These are phyloP conservation scores for Ictalurus punctatus DNA, from an alignment of 2,113 vertebrate genomes.

Conservation along the genomic window DNA sequence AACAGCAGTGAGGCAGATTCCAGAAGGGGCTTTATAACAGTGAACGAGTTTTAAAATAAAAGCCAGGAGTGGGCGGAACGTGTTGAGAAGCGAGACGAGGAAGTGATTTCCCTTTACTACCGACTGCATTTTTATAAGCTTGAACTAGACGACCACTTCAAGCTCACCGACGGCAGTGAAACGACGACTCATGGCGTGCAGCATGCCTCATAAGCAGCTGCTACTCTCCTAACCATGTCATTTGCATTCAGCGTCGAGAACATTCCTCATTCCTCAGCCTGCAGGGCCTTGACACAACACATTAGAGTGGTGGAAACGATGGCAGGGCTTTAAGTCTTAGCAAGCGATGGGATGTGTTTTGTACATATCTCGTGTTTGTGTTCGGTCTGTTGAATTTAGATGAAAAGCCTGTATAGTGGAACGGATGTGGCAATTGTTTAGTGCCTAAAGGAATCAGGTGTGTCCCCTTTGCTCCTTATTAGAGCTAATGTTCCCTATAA, in stretches of 20 bases:
- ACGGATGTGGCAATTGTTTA: not conserved
- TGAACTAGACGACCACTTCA: not conserved
- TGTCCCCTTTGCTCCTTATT: not conserved
- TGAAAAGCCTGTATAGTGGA: not conserved
- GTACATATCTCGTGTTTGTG: not conserved
- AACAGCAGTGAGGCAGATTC: not conserved
- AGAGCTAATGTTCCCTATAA: not conserved
- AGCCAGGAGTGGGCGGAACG: slow-evolving; percentile 24
- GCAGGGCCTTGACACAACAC: not conserved
- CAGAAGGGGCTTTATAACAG: not conserved
- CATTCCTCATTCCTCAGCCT: not conserved
- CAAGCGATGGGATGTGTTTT: not conserved
- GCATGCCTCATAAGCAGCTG: not conserved
- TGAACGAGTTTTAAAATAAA: slow-evolving; percentile 22
- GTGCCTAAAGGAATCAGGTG: not conserved
- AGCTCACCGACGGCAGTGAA: slow-evolving; percentile 16
- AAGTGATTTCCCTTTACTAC: slow-evolving; percentile 36
- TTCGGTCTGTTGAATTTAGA: not conserved
- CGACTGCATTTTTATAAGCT: slow-evolving; percentile 25
- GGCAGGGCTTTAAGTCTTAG: not conserved
- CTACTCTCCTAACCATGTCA: not conserved
- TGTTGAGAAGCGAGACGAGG: slow-evolving; percentile 28
- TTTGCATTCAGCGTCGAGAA: not conserved
- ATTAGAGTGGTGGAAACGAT: not conserved
- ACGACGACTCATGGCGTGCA: slow-evolving; percentile 3